Percentiles rank a stretch among this genome's conserved stretches.
phyloP scores from a whole-genome alignment of 2,797 vertebrate genomes.

The Centroberyx gerrardi region DNA sequence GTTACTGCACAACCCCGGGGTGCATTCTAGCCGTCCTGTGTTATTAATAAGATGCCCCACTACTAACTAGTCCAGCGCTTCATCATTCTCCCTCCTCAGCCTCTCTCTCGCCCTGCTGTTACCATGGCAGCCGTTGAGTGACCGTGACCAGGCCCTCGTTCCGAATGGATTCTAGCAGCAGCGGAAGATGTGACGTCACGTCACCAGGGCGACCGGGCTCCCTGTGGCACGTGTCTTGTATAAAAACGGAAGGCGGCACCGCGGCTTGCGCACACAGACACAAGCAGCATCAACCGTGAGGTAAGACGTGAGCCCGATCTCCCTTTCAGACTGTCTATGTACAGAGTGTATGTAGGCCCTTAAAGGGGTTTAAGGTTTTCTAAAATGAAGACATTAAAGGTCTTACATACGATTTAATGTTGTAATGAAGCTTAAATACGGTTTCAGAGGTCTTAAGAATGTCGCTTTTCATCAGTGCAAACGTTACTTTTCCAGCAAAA shows the following conservation, averaged over 20 bases:
- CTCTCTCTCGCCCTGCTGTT: not conserved
- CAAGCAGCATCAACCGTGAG: slow-evolving; percentile 63
- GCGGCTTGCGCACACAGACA: slow-evolving; percentile 62
- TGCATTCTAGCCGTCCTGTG: too few species aligned
- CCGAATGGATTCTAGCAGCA: slow-evolving; percentile 62
- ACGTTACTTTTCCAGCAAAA: not conserved
- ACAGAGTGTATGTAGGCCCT: not conserved
- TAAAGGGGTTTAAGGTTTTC: not conserved
- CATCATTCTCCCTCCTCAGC: too few species aligned
- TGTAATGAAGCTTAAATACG: too few species aligned
- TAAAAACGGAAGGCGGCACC: slow-evolving; percentile 53
- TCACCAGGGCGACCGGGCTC: slow-evolving; percentile 69
- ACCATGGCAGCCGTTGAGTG: slow-evolving; percentile 21
- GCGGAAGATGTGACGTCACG: slow-evolving; percentile 77
- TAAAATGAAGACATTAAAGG: too few species aligned
- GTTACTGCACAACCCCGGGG: too few species aligned
- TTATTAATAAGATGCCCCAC: too few species aligned
- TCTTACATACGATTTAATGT: too few species aligned
- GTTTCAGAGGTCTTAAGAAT: too few species aligned
- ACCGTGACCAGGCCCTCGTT: slow-evolving; percentile 66
- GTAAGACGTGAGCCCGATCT: slow-evolving; percentile 58
- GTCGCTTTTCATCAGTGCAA: too few species aligned
- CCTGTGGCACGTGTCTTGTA: slow-evolving; percentile 66
- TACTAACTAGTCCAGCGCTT: too few species aligned
- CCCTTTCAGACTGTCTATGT: not conserved